These are phyloP conservation scores for Phalera bucephala DNA, from an alignment of 2,888 invertebrate species.

Conservation along the genomic window DNA sequence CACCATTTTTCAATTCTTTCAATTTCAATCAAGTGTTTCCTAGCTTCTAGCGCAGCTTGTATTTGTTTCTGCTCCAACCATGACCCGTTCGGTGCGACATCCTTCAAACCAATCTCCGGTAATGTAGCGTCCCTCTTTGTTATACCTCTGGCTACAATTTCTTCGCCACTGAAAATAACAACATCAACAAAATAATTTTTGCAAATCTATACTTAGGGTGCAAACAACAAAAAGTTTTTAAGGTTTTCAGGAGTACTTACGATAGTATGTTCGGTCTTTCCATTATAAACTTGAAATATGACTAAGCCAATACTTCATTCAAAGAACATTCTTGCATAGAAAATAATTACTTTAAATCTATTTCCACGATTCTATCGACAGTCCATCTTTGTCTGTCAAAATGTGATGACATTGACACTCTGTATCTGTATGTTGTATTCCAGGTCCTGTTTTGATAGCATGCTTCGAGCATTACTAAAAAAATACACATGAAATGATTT, in stretches of 20 bases:
- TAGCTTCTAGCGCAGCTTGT: constrained; percentile 77
- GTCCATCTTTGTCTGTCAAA: too few species aligned
- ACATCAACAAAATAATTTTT: too few species aligned
- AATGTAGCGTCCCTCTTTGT: constrained; percentile 69
- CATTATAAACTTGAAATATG: constrained; percentile 34
- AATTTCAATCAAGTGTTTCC: constrained; percentile 76
- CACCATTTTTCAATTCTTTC: constrained; percentile 83
- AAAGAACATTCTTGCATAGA: too few species aligned
- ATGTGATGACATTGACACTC: too few species aligned
- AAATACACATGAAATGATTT: too few species aligned
- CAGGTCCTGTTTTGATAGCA: too few species aligned
- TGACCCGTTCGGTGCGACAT: constrained; percentile 77
- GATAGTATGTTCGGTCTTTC: constrained; percentile 43
- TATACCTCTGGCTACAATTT: constrained; percentile 60
- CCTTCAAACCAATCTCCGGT: constrained; percentile 80
- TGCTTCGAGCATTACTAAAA: too few species aligned
- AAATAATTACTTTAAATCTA: too few species aligned
- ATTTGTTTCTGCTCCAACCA: constrained; percentile 85
- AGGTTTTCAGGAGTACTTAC: constrained; percentile 37
- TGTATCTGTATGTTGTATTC: too few species aligned
- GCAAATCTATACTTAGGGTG: not conserved
- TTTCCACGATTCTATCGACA: too few species aligned
- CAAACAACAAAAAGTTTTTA: not conserved
- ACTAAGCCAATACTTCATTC: too few species aligned
- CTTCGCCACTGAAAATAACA: constrained; percentile 53